These are phyloP conservation scores for Zaprionus vittiger DNA, from an alignment of 1,140 invertebrate species.

Conservation along the genomic window DNA sequence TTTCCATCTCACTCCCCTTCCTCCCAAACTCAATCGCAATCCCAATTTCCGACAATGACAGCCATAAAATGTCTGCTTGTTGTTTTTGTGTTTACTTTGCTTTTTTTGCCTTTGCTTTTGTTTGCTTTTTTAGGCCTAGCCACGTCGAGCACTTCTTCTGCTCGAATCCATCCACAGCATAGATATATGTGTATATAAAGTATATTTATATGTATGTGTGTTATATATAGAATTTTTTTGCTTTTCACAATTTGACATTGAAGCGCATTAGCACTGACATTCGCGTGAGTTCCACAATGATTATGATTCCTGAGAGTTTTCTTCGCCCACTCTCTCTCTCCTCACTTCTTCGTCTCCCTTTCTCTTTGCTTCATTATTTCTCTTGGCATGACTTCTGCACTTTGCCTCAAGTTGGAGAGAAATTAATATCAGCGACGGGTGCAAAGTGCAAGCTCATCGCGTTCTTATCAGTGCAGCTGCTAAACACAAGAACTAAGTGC, in stretches of 20 bases:
- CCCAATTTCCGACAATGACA: constrained; percentile 70
- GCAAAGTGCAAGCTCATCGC: constrained; percentile 59
- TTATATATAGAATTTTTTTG: constrained; percentile 9
- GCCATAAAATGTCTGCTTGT: constrained; percentile 69
- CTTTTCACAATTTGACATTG: constrained; percentile 61
- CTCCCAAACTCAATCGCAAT: constrained; percentile 10
- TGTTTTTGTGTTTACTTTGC: constrained; percentile 34
- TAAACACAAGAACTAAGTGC: constrained; percentile 56
- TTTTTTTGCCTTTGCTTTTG: constrained; percentile 41
- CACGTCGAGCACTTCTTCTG: constrained; percentile 47
- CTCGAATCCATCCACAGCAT: constrained; percentile 9
- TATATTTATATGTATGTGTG: constrained; percentile 26
- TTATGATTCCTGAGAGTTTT: constrained; percentile 65
- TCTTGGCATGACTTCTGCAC: constrained; percentile 70
- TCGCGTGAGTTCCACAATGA: constrained; percentile 61
- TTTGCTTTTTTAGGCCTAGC: constrained; percentile 35
- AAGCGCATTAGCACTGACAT: constrained; percentile 75
- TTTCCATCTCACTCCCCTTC: neutral
- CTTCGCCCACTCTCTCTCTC: neutral
- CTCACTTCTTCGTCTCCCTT: neutral
- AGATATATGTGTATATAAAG: constrained; percentile 10
- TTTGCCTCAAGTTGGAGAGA: constrained; percentile 66
- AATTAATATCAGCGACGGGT: constrained; percentile 64
- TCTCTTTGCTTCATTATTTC: constrained; percentile 1
- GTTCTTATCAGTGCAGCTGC: constrained; percentile 65